Evolutionary conservation across 2,113 vertebrate species (phyloP).

Genomic region (Rhea pennata): DNA sequence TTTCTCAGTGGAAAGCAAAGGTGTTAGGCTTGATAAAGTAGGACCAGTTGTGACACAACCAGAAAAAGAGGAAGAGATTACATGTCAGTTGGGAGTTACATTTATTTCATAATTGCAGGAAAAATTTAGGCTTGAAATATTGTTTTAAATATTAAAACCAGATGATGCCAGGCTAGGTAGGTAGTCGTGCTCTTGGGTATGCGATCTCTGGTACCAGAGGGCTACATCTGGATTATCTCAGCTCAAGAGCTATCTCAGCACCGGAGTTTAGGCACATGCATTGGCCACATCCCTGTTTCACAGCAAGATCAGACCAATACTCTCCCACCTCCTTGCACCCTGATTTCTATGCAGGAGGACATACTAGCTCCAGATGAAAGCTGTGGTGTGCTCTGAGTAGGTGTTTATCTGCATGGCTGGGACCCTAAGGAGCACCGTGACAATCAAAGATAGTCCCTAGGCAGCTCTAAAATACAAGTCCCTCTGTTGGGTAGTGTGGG

Average conservation of each 20-base stretch:
- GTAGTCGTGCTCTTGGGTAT: not conserved
- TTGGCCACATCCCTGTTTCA: not conserved
- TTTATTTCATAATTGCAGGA: not conserved
- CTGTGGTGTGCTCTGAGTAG: not conserved
- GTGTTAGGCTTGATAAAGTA: not conserved
- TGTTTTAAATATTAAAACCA: constrained; percentile 5
- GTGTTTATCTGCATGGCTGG: rapidly evolving
- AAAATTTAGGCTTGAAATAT: not conserved
- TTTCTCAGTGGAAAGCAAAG: not conserved
- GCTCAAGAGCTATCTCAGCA: not conserved
- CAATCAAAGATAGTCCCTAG: not conserved
- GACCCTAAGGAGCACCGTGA: not conserved
- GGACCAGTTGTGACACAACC: not conserved
- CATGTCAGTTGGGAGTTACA: not conserved
- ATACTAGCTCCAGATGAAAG: not conserved
- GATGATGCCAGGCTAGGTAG: not conserved
- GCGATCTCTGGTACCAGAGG: not conserved
- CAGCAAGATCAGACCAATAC: not conserved
- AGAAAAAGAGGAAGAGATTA: not conserved
- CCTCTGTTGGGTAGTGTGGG: not conserved
- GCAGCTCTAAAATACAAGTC: not conserved
- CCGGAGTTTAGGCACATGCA: not conserved
- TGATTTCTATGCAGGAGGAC: not conserved
- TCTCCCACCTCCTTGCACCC: not conserved
- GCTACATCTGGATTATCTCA: not conserved